Evolutionary conservation across 2,888 invertebrate species (phyloP).

Genomic region (Lamellibrachia satsuma): DNA sequence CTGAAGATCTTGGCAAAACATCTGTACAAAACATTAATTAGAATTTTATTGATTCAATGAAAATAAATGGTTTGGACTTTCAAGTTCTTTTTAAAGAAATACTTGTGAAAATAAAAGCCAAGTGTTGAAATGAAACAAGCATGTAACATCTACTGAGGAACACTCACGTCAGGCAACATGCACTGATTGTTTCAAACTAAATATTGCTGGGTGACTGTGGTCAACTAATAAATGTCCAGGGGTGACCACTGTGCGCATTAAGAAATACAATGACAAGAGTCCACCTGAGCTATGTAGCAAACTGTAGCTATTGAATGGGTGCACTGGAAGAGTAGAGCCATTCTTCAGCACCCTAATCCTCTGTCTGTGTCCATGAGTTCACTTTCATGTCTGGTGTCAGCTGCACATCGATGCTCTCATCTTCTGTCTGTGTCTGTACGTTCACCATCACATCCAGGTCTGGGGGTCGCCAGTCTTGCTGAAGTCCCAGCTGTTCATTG

Average conservation of each 20-base stretch:
- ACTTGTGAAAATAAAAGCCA: neutral
- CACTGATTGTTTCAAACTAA: neutral
- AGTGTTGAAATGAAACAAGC: neutral
- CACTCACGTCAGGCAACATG: neutral
- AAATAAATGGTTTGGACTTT: neutral
- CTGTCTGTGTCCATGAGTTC: neutral
- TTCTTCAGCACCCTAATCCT: neutral
- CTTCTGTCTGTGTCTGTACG: neutral
- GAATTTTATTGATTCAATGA: too few relatives aligned
- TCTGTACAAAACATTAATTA: too few relatives aligned
- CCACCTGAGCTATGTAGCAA: neutral
- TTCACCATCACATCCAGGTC: neutral
- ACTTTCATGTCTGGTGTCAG: neutral
- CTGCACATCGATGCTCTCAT: neutral
- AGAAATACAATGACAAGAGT: neutral
- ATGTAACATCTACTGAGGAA: neutral
- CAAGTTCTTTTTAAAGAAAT: neutral
- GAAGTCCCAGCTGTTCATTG: neutral
- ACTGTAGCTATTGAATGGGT: too few relatives aligned
- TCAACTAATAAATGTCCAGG: neutral
- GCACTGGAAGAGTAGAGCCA: neutral
- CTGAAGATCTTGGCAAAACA: too few relatives aligned
- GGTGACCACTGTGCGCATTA: neutral
- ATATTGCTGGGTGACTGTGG: neutral
- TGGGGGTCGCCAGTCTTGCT: too few relatives aligned